Evolutionary conservation across 1,140 invertebrate genomes (phyloP).

Genomic region (Ephestia elutella): DNA sequence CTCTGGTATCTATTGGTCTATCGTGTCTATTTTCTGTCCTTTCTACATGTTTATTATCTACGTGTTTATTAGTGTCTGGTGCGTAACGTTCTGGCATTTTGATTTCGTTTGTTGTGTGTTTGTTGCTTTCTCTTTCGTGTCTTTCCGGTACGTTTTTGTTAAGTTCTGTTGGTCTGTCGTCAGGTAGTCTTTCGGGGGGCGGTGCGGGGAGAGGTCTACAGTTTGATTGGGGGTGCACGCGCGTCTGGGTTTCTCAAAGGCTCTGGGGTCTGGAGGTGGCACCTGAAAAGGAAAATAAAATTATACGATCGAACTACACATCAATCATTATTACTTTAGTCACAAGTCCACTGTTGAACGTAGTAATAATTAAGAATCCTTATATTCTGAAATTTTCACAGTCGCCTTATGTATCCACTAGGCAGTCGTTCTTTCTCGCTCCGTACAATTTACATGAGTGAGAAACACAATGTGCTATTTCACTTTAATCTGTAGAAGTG

Average conservation of each 20-base stretch:
- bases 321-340: no score
- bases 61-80: neutral
- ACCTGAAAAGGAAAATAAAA: conserved; percentile 35
- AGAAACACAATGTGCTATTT: no score
- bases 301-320: neutral
- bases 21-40: conserved; percentile 17
- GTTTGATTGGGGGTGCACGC: conserved; percentile 62
- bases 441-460: no score
- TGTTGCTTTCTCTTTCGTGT: conserved; percentile 23
- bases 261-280: conserved; percentile 61
- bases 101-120: conserved; percentile 13
- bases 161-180: conserved; percentile 14
- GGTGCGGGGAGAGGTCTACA: conserved; percentile 58
- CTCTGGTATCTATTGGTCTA: conserved; percentile 14
- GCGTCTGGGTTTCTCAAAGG: conserved; percentile 60
- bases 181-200: conserved; percentile 40
- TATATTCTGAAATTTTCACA: no score
- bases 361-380: no score
- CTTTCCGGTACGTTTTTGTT: conserved; percentile 12
- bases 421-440: no score
- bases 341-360: no score
- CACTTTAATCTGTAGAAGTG: no score
- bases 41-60: conserved; percentile 14
- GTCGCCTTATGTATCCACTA: no score
- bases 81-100: conserved; percentile 19